Conservation (phyloP, 2,113 vertebrate species). For the Ursus arctos region DNA sequence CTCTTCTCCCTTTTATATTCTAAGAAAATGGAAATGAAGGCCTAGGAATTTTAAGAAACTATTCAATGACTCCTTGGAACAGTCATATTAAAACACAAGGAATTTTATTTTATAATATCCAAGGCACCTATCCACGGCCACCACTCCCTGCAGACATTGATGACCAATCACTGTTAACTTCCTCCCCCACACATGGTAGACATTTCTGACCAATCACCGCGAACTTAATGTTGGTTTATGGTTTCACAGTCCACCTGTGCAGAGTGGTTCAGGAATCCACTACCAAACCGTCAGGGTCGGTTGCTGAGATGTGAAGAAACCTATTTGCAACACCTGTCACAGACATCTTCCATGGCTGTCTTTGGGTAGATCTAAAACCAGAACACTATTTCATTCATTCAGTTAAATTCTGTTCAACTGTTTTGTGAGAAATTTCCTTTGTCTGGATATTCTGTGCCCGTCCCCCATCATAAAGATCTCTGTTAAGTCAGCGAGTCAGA, state of each 20-base stretch:
- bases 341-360: background rate
- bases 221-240: background rate
- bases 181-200: background rate
- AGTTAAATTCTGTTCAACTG: background rate
- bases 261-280: background rate
- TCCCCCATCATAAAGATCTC: background rate
- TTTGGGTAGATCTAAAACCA: background rate
- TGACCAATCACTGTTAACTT: background rate
- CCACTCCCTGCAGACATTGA: background rate
- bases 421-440: background rate
- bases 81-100: background rate
- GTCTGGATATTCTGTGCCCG: background rate
- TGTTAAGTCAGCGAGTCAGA: background rate
- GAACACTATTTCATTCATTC: background rate
- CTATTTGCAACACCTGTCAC: background rate
- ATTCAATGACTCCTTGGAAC: background rate
- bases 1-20: background rate
- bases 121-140: background rate
- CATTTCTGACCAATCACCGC: conserved; percentile 20
- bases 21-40: background rate
- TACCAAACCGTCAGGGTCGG: background rate
- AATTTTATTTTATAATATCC: conserved; percentile 35
- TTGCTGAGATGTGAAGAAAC: background rate
- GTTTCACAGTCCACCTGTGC: background rate
- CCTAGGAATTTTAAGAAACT: background rate